Evolutionary conservation across 2,113 vertebrate species (phyloP), one percentile per base, ranked within the genome.

Genomic region (Atractosteus spatula): DNA sequence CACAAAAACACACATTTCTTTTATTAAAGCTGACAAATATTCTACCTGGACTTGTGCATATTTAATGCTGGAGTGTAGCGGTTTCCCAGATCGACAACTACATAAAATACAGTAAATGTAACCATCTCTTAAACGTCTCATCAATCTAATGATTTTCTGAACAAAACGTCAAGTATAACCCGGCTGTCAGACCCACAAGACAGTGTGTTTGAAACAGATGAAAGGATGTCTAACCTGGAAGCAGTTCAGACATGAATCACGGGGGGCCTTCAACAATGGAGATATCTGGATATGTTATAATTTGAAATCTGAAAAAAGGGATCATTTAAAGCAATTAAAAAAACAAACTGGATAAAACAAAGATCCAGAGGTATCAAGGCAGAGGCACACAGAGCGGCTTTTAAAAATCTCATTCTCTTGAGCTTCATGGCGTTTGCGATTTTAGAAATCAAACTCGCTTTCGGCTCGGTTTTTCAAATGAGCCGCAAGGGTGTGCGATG

Each of bases 181-280:
- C 29, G 29, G 29, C 29, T 0, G 29, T 29, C 29, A 29, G 29
- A 29, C 29, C 29, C 29, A 29, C 29, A 29, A 29, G 29, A 29
- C 29, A 51, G 47, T 51, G 47, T 29, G 47, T 51, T 51, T 51
- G 47, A 51, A 51, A 51, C 47, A 17, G 14, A 70, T 17, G n/a
- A 42, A 90, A 90, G 79, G 76, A 51, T 81, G 70, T 90, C 91
- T 91, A 82, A 94, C 92, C 92, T 93, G 90, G 86, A 87, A 92
- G 88, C 88, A 89, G 87, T 91, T 92, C 92, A 88, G 91, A 93
- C 90, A 93, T 89, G 90, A 90, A 77, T 90, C 87, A 76, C 82
- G 83, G 71, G 66, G 55, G 71, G 41, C 75, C 77, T 74, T 89
- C 90, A 85, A 86, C 89, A 90, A 80, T 76, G 84, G 81, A 64